These are phyloP conservation scores for Prosopocoilus inquinatus DNA, from an alignment of 2,888 invertebrate species.

Conservation along the genomic window DNA sequence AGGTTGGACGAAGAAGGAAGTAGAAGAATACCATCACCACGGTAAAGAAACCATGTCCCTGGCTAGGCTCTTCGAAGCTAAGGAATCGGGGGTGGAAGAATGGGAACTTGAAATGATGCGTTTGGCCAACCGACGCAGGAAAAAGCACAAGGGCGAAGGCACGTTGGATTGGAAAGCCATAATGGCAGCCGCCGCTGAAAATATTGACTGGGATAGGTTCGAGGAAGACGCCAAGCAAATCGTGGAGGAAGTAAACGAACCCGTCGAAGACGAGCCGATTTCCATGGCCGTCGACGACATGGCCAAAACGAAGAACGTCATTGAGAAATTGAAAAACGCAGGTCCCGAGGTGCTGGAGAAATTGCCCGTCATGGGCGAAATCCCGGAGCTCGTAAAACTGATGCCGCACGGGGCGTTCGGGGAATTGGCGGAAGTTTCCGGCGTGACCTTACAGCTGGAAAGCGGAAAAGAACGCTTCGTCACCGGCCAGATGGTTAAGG, in stretches of 20 bases:
- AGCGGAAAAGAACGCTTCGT: slow-evolving; percentile 67
- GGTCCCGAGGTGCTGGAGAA: slow-evolving; percentile 55
- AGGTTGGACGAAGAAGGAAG: slow-evolving; percentile 66
- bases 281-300: slow-evolving; percentile 53
- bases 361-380: slow-evolving; percentile 62
- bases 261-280: slow-evolving; percentile 53
- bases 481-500: slow-evolving; percentile 74
- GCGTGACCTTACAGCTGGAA: slow-evolving; percentile 54
- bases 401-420: slow-evolving; percentile 60
- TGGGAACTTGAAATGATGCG: slow-evolving; percentile 48
- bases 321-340: slow-evolving; percentile 58
- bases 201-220: slow-evolving; percentile 46
- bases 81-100: slow-evolving; percentile 45
- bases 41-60: slow-evolving; percentile 52
- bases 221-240: slow-evolving; percentile 47
- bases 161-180: slow-evolving; percentile 45
- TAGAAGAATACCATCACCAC: slow-evolving; percentile 48
- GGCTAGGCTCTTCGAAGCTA: slow-evolving; percentile 59
- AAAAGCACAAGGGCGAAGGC: slow-evolving; percentile 42
- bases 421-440: slow-evolving; percentile 62
- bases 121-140: slow-evolving; percentile 42
- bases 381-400: slow-evolving; percentile 61
- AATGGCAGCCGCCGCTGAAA: slow-evolving; percentile 40
- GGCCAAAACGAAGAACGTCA: slow-evolving; percentile 60
- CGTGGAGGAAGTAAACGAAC: slow-evolving; percentile 41